Base-by-base conservation (phyloP, 2,888 invertebrate genomes). In the Salpingus planirostris region DNA sequence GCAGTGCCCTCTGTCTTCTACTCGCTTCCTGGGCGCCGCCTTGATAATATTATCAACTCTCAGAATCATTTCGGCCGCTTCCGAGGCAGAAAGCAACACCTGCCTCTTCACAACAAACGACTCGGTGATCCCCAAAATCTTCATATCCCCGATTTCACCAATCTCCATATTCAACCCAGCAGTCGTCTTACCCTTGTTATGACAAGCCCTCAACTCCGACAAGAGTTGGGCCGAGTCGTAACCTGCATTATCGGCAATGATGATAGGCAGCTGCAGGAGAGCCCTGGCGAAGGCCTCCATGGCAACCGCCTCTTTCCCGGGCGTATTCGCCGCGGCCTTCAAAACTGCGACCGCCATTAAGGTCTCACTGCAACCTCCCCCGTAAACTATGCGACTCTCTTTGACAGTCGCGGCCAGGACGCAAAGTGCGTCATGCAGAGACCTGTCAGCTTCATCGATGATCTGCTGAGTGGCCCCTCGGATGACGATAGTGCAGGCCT, bases 31-130 rank as follows among this genome's bases (percentile, higher is more conserved):
- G 5, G 92, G 92, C 15, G 92, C 91, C 6, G 92, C 77, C 64
- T 82, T 88, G 40, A 99, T 82, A 47, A 99, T 98, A 66, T 93
- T 83, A 66, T 99, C 98, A 1, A 99, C 98, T 32, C 98, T 80
- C 11, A 99, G 73, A 52, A 99, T 97, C 89, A 98, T 93, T 69
- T 98, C 97, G 0, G 97, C 96, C 0, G 97, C 97, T 66, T 98
- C 98, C 0, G 91, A 69, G 0, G 96, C 98, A 4, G 95, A 92
- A 38, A 92, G 59, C 31, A 99, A 68, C 27, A 98, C 93, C 65
- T 97, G 96, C 15, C 90, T 75, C 66, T 99, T 99, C 4, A 99
- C 97, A 15, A 88, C 89, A 69, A 83, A 95, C 0, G 97, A 95
- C 68, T 99, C 98, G 0, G 93, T 92, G 49, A 99, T 83, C 25